A percentile compares a stretch with the other conserved stretches of the same genome.
phyloP scores from a whole-genome alignment of 1,140 invertebrate species.

The Brachionus koreanus region DNA sequence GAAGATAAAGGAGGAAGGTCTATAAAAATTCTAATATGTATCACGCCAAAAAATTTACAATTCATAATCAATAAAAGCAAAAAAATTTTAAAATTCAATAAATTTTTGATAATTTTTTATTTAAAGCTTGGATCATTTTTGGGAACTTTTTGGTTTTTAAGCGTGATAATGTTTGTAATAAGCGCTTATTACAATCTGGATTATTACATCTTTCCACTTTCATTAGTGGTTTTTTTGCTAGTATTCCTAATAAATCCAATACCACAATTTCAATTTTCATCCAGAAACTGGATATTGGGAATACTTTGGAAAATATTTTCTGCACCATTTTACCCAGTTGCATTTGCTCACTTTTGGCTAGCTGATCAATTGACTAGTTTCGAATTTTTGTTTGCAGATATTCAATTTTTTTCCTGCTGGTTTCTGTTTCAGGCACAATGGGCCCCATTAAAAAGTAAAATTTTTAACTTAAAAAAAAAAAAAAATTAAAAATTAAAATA shows the following conservation, averaged over 20 bases:
- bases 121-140: constrained; percentile 77
- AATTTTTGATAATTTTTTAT: constrained; percentile 45
- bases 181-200: constrained; percentile 11
- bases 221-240: constrained; percentile 21
- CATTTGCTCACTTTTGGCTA: constrained; percentile 99
- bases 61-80: neutral
- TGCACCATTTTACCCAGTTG: constrained; percentile 89
- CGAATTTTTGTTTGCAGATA: constrained; percentile 79
- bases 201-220: constrained; percentile 27
- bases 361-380: constrained; percentile 96
- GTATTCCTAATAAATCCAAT: constrained; percentile 39
- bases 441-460: constrained; percentile 16
- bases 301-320: constrained; percentile 60
- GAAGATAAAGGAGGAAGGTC: too few species aligned
- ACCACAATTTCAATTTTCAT: neutral
- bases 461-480: neutral
- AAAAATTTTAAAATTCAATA: neutral
- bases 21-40: too few species aligned
- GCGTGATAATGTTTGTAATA: constrained; percentile 60
- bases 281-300: constrained; percentile 9
- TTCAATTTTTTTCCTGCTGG: constrained; percentile 79
- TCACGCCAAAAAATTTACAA: too few species aligned
- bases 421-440: constrained; percentile 51
- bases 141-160: constrained; percentile 87
- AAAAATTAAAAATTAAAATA: neutral